phyloP scores from a whole-genome alignment of 1,140 invertebrate genomes.

The Drosophila saltans region DNA sequence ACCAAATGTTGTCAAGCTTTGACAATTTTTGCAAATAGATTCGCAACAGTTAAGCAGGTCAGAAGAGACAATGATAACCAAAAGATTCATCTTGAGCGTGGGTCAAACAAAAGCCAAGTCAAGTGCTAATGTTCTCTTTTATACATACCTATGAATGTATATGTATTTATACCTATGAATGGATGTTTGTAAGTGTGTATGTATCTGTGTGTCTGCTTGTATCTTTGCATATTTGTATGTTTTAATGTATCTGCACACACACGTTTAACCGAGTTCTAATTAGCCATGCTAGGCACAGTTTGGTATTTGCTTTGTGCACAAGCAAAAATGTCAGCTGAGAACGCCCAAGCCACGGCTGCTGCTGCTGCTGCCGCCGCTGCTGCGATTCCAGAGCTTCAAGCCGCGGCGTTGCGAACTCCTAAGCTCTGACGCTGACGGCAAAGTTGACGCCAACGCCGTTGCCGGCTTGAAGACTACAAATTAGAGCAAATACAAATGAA shows the following conservation, averaged over 20 bases:
- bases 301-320: slow-evolving; percentile 74
- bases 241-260: slow-evolving; percentile 7
- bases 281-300: slow-evolving; percentile 76
- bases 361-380: not conserved
- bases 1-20: slow-evolving; percentile 49
- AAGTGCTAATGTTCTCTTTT: slow-evolving; percentile 24
- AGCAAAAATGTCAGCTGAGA: slow-evolving; percentile 76
- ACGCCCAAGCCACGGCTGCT: not conserved
- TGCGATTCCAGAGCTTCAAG: not conserved
- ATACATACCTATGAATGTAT: slow-evolving; percentile 10
- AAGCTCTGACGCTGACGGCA: too few relatives aligned
- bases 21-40: slow-evolving; percentile 69
- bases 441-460: too few relatives aligned
- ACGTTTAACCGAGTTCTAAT: slow-evolving; percentile 65
- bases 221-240: slow-evolving; percentile 16
- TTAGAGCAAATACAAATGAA: slow-evolving; percentile 76
- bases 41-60: slow-evolving; percentile 50
- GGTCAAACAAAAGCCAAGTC: slow-evolving; percentile 46
- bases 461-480: slow-evolving; percentile 63
- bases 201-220: slow-evolving; percentile 24
- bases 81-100: slow-evolving; percentile 44
- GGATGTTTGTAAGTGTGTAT: slow-evolving; percentile 26
- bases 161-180: slow-evolving; percentile 32
- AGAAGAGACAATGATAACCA: slow-evolving; percentile 30
- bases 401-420: too few relatives aligned